These are phyloP conservation scores for Agrochola lychnidis DNA, from an alignment of 2,888 invertebrate genomes.

Conservation along the genomic window DNA sequence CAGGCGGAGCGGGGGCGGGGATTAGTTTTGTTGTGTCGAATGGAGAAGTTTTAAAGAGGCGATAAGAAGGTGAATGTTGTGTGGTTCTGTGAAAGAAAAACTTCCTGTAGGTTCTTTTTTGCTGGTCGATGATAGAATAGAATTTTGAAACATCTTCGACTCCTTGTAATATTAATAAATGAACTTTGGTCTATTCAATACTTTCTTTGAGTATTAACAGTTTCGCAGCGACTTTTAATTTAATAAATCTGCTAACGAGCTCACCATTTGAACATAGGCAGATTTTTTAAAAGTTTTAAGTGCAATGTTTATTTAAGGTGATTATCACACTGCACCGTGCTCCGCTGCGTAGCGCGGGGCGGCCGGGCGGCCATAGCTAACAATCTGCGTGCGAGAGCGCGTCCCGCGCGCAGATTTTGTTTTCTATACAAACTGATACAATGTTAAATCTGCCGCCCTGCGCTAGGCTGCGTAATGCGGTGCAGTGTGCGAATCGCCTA, in stretches of 20 bases:
- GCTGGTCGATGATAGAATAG: neutral
- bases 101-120: neutral
- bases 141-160: neutral
- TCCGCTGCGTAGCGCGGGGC: too few relatives aligned
- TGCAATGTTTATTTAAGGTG: too few relatives aligned
- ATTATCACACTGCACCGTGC: too few relatives aligned
- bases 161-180: neutral
- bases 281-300: too few relatives aligned
- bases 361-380: too few relatives aligned
- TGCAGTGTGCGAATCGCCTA: too few relatives aligned
- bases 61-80: conserved; percentile 15
- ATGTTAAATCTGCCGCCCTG: too few relatives aligned
- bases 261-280: too few relatives aligned
- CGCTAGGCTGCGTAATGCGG: too few relatives aligned
- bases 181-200: neutral
- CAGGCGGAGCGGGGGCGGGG: conserved; percentile 19
- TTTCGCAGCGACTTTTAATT: neutral
- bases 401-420: too few relatives aligned
- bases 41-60: conserved; percentile 19
- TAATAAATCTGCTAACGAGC: neutral
- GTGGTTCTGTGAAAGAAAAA: neutral
- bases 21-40: conserved; percentile 7
- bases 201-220: neutral
- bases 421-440: too few relatives aligned
- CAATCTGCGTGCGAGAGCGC: too few relatives aligned